Evolutionary conservation across 1,140 invertebrate species (phyloP).

Genomic region (Forficula auricularia): DNA sequence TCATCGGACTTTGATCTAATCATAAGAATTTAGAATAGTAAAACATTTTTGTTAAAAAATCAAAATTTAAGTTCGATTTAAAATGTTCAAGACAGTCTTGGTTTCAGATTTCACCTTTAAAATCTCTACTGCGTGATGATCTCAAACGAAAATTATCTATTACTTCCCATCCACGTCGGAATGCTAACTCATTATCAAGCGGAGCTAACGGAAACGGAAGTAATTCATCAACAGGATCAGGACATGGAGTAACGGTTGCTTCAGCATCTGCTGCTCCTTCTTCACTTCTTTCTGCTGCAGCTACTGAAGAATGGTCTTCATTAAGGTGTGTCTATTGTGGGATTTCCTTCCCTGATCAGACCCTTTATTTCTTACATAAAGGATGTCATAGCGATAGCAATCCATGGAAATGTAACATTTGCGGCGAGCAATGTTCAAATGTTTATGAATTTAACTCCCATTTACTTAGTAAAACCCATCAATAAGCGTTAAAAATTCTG

Average conservation of each 20-base stretch:
- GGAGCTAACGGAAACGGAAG: too few species aligned
- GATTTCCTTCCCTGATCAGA: slow-evolving; percentile 87
- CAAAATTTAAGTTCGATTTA: too few species aligned
- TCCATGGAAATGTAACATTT: slow-evolving; percentile 96
- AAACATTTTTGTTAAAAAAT: too few species aligned
- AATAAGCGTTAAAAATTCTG: slow-evolving; percentile 27
- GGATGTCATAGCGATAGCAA: slow-evolving; percentile 91
- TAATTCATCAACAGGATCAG: neutral
- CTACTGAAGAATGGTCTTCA: slow-evolving; percentile 22
- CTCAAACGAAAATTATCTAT: slow-evolving; percentile 34
- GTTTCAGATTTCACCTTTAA: slow-evolving; percentile 64
- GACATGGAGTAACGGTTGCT: slow-evolving; percentile 8
- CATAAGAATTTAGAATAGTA: too few species aligned
- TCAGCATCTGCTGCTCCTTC: slow-evolving; percentile 18
- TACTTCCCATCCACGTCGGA: neutral
- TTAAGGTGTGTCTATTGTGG: slow-evolving; percentile 74
- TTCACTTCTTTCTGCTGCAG: too few species aligned
- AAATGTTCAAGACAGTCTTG: slow-evolving; percentile 20
- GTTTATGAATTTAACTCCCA: slow-evolving; percentile 95
- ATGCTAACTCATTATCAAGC: too few species aligned
- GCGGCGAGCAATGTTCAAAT: slow-evolving; percentile 80
- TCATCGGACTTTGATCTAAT: too few species aligned
- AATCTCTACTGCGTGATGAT: slow-evolving; percentile 63
- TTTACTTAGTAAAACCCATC: slow-evolving; percentile 80
- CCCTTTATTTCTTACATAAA: slow-evolving; percentile 90